phyloP scores from a whole-genome alignment of 1,140 invertebrate genomes.

The Chironomus striatipennis region DNA sequence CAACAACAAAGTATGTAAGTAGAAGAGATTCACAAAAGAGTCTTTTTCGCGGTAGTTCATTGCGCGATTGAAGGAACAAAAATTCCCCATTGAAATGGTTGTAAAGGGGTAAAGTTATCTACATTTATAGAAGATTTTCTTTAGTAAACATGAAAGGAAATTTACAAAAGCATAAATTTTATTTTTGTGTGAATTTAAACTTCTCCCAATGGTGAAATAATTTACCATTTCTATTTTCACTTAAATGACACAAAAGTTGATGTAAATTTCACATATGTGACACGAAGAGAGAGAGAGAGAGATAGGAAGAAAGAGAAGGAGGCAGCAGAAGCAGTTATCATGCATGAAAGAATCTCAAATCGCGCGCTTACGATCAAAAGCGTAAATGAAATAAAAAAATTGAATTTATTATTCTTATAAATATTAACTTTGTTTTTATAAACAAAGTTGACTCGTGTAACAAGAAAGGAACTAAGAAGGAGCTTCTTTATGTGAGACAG shows the following conservation, averaged over 20 bases:
- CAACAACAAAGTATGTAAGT: too few relatives aligned
- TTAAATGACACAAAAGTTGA: slow-evolving; percentile 4
- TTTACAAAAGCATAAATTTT: not conserved
- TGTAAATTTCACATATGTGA: not conserved
- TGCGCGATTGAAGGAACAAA: too few relatives aligned
- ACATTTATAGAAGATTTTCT: too few relatives aligned
- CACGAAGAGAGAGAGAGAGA: not conserved
- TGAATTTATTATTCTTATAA: slow-evolving; percentile 24
- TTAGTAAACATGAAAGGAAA: not conserved
- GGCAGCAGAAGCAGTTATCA: not conserved
- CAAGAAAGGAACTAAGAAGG: too few relatives aligned
- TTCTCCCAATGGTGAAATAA: not conserved
- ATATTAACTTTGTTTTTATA: slow-evolving; percentile 23
- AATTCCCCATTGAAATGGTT: too few relatives aligned
- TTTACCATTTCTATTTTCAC: not conserved
- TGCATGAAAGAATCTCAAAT: not conserved
- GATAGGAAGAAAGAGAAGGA: too few relatives aligned
- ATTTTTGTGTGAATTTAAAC: slow-evolving; percentile 9
- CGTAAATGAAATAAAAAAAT: slow-evolving; percentile 23
- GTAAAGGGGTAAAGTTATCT: too few relatives aligned
- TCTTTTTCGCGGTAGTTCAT: too few relatives aligned
- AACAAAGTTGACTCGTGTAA: not conserved
- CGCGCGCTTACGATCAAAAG: not conserved
- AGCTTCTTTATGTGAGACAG: not conserved
- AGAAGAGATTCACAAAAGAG: too few relatives aligned